Conservation (phyloP, 2,797 vertebrate genomes). For the Oreochromis grahami region DNA sequence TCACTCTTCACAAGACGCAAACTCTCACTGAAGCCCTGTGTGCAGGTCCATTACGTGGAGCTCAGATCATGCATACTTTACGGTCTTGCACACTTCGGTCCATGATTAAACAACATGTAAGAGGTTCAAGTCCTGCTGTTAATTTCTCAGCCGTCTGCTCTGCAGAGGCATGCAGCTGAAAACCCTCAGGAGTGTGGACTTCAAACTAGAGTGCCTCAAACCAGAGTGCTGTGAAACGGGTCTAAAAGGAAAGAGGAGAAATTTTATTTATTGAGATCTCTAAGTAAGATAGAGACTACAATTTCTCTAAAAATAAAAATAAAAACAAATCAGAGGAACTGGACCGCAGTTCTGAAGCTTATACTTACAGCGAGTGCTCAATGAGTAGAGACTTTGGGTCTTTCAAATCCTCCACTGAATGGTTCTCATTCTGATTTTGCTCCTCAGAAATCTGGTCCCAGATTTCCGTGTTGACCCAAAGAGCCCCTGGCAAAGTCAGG, state of each 20-base stretch:
- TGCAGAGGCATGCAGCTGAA: neutral
- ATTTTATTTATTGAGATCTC: neutral
- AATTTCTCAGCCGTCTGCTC: neutral
- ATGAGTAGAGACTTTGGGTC: rapidly evolving
- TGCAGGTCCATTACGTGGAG: neutral
- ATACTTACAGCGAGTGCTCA: neutral
- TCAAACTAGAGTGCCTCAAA: neutral
- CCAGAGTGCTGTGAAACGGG: neutral
- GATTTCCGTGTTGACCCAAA: conserved; percentile 62
- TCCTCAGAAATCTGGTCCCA: conserved; percentile 51
- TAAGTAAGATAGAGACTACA: neutral
- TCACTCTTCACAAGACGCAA: neutral
- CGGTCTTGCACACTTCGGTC: neutral
- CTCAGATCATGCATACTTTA: neutral
- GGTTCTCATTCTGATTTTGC: rapidly evolving
- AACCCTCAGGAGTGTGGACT: neutral
- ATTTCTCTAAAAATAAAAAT: neutral
- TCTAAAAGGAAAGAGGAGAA: neutral
- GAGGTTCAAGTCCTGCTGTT: neutral
- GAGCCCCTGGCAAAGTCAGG: conserved; percentile 23
- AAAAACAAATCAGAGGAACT: neutral
- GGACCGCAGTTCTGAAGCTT: neutral
- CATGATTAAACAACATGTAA: neutral
- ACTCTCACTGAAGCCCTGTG: no score
- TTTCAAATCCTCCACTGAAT: neutral